Percentiles rank a stretch among this genome's conserved stretches.
Conservation (phyloP, 2,888 invertebrate species). For the Mycalesis mineus region DNA sequence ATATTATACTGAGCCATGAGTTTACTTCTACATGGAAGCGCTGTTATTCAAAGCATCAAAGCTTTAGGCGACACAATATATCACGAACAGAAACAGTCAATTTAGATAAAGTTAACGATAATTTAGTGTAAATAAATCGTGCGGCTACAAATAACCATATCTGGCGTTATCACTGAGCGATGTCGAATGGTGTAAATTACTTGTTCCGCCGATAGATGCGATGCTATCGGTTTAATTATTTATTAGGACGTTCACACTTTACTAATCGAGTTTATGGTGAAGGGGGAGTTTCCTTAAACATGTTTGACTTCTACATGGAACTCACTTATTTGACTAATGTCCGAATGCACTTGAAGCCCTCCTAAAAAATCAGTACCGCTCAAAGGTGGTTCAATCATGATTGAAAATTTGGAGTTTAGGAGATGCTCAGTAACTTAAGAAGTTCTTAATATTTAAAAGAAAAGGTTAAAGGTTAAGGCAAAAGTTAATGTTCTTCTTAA, state of each 20-base stretch:
- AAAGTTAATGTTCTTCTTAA: too few species aligned
- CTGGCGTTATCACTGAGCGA: constrained; percentile 17
- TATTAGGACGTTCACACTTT: constrained; percentile 30
- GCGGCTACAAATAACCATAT: constrained; percentile 8
- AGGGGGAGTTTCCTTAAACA: neutral
- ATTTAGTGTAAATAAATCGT: constrained; percentile 2
- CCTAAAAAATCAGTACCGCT: too few species aligned
- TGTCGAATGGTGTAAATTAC: constrained; percentile 23
- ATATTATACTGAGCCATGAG: too few species aligned
- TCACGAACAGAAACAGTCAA: constrained; percentile 4
- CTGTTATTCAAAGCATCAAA: neutral
- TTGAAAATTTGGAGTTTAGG: too few species aligned
- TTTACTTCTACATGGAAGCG: too few species aligned
- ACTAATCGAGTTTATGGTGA: neutral
- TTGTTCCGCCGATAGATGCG: neutral
- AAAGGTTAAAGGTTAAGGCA: too few species aligned
- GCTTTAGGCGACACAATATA: neutral
- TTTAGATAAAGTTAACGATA: constrained; percentile 9
- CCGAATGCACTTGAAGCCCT: too few species aligned
- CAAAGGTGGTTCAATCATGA: too few species aligned
- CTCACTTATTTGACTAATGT: too few species aligned
- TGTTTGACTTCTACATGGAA: too few species aligned
- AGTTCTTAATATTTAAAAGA: too few species aligned
- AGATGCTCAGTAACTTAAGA: too few species aligned
- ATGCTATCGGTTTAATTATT: constrained; percentile 19